A percentile compares a stretch with the other conserved stretches of the same genome.
Conservation (phyloP, 2,113 vertebrate genomes). For the Dipodomys merriami region DNA sequence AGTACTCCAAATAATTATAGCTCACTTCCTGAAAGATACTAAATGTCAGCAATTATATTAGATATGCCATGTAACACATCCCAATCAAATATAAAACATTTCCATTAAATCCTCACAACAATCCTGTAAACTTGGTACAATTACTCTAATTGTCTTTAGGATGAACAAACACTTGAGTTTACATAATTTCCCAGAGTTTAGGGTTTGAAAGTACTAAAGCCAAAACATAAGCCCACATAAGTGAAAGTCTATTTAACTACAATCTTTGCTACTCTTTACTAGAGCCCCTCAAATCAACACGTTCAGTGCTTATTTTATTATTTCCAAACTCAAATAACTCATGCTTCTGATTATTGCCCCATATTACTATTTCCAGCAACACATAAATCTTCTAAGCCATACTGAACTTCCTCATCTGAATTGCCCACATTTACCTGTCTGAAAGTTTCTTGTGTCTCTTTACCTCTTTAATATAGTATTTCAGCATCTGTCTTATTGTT, state of each 20-base stretch:
- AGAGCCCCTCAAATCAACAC: background rate
- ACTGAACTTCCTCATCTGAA: background rate
- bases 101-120: background rate
- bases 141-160: background rate
- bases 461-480: background rate
- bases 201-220: background rate
- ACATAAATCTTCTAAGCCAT: background rate
- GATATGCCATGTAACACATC: background rate
- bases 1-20: background rate
- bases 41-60: background rate
- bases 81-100: background rate
- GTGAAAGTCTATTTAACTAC: background rate
- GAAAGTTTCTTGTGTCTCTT: background rate
- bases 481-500: background rate
- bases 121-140: background rate
- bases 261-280: background rate
- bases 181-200: background rate
- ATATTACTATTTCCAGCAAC: background rate
- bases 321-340: background rate
- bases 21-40: constrained; percentile 16
- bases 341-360: background rate
- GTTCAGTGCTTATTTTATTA: background rate
- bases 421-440: background rate
- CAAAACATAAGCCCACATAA: background rate
- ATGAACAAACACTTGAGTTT: background rate